Conservation (phyloP, 2,797 vertebrate species). For the Macrochelys suwanniensis region DNA sequence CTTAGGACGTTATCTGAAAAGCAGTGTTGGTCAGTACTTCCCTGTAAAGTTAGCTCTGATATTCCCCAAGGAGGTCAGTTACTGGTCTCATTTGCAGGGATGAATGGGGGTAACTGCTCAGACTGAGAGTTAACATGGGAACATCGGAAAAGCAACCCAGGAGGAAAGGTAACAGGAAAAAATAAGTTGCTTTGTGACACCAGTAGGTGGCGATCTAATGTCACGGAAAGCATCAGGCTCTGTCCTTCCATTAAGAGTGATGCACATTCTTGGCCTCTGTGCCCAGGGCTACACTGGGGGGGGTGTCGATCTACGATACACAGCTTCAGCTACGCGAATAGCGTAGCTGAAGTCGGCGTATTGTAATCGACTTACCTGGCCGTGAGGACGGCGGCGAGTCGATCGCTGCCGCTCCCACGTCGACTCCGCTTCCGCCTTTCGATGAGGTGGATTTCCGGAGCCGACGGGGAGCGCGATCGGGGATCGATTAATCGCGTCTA, state of each 20-base stretch:
- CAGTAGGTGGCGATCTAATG: not conserved
- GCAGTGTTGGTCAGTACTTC: not conserved
- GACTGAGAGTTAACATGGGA: not conserved
- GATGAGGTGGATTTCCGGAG: too few relatives aligned
- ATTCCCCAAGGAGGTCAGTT: constrained; percentile 32
- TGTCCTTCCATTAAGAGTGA: not conserved
- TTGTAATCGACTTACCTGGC: too few relatives aligned
- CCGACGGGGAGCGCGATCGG: too few relatives aligned
- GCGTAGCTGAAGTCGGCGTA: too few relatives aligned
- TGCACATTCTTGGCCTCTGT: not conserved
- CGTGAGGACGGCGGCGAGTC: too few relatives aligned
- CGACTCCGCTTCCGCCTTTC: too few relatives aligned
- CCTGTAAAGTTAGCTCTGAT: constrained; percentile 44
- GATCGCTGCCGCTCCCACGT: too few relatives aligned
- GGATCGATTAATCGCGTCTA: too few relatives aligned
- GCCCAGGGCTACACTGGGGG: too few relatives aligned
- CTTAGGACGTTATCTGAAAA: constrained; percentile 43
- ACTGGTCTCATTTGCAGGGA: constrained; percentile 44
- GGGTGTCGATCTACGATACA: too few relatives aligned
- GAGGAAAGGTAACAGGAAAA: not conserved
- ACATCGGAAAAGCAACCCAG: not conserved
- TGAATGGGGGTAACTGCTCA: fast-evolving
- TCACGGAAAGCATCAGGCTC: not conserved
- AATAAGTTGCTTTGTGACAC: not conserved
- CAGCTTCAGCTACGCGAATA: too few relatives aligned